These are phyloP conservation scores for Microvelia longipes DNA, from an alignment of 1,140 invertebrate species.

Conservation along the genomic window DNA sequence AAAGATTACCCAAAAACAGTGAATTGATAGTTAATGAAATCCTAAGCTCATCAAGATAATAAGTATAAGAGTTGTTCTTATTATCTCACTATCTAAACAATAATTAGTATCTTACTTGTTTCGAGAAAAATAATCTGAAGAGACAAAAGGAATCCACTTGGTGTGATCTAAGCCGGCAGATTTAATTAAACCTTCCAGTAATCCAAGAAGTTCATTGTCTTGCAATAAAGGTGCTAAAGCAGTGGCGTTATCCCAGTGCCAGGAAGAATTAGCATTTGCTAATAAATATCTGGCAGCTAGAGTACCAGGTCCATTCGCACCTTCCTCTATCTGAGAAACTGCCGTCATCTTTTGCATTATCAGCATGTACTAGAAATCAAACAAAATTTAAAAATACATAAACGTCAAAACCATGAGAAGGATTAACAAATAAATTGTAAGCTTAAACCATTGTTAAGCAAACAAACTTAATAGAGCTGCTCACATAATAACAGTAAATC, in stretches of 20 bases:
- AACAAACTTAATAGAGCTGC: too few species aligned
- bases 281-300: constrained; percentile 10
- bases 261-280: not conserved
- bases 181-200: constrained; percentile 6
- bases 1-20: too few species aligned
- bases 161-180: constrained; percentile 1
- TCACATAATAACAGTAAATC: too few species aligned
- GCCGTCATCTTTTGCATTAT: constrained; percentile 13
- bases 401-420: not conserved
- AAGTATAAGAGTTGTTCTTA: too few species aligned
- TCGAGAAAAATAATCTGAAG: constrained; percentile 8
- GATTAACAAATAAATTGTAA: not conserved
- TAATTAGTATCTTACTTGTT: constrained; percentile 13
- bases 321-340: constrained; percentile 14
- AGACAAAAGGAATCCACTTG: constrained; percentile 6
- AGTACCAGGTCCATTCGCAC: constrained; percentile 14
- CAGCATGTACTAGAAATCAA: constrained; percentile 6
- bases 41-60: too few species aligned
- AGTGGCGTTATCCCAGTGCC: constrained; percentile 9
- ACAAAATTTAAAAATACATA: not conserved
- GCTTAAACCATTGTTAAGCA: not conserved
- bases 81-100: too few species aligned
- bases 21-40: too few species aligned
- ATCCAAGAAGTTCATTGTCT: constrained; percentile 8
- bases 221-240: constrained; percentile 11